Conservation (phyloP, 2,797 vertebrate genomes). For the Clarias fuscus region DNA sequence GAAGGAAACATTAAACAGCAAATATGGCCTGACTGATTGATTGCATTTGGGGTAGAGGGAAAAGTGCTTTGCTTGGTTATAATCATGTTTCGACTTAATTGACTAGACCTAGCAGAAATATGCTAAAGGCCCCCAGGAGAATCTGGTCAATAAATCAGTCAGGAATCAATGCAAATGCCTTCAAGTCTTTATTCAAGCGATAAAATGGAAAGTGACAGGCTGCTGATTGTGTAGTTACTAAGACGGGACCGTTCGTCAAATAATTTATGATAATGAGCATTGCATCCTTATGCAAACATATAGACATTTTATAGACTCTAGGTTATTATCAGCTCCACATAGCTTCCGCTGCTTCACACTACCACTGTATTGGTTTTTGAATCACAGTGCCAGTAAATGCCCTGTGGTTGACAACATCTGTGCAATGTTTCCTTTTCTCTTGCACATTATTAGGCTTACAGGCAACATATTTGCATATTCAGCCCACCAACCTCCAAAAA, state of each 20-base stretch:
- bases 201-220: constrained; percentile 47
- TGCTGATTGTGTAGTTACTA: constrained; percentile 42
- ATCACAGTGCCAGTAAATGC: constrained; percentile 21
- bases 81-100: constrained; percentile 45
- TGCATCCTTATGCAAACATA: constrained; percentile 19
- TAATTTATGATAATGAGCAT: constrained; percentile 33
- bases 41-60: not conserved
- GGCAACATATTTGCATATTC: constrained; percentile 53
- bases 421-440: constrained; percentile 19
- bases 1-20: not conserved
- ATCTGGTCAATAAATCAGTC: constrained; percentile 43
- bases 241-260: not conserved
- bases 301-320: constrained; percentile 2
- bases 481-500: constrained; percentile 53
- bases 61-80: constrained; percentile 33
- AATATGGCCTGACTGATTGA: not conserved
- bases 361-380: constrained; percentile 23
- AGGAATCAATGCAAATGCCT: constrained; percentile 24
- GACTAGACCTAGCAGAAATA: constrained; percentile 35
- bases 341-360: constrained; percentile 10
- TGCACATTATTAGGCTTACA: constrained; percentile 27
- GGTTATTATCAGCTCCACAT: constrained; percentile 8
- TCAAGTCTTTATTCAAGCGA: constrained; percentile 26
- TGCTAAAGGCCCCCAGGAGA: constrained; percentile 39
- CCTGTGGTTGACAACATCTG: constrained; percentile 39